Conservation (phyloP, 37 sponge, comb jelly and placozoan species). For the Mnemiopsis leidyi region DNA sequence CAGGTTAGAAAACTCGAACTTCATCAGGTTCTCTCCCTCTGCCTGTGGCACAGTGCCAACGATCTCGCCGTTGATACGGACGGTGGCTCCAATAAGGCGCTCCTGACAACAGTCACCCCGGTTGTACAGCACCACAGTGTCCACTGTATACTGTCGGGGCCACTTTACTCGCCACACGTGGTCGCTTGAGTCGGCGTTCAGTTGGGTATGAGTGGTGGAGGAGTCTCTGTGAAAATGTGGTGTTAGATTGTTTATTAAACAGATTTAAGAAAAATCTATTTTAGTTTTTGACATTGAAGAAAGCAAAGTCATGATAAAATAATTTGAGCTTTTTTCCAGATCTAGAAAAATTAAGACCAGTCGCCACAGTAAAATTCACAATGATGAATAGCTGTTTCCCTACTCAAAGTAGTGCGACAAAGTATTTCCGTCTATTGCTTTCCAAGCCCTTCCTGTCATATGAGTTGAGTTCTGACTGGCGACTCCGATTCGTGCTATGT, state of each 20-base stretch:
- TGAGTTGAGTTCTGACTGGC: not conserved
- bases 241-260: not conserved
- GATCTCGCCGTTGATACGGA: not conserved
- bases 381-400: not conserved
- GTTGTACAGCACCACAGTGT: not conserved
- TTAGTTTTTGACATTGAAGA: no score
- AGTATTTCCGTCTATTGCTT: constrained; percentile 4
- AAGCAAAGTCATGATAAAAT: no score
- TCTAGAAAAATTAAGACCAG: no score
- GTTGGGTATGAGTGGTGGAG: not conserved
- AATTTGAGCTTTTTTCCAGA: no score
- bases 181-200: not conserved
- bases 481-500: not conserved
- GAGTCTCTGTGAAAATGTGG: not conserved
- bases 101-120: constrained; percentile 9
- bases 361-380: no score
- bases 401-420: not conserved
- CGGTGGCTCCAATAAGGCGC: not conserved
- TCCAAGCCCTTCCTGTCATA: not conserved
- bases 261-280: no score
- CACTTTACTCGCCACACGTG: not conserved
- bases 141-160: not conserved
- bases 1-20: not conserved
- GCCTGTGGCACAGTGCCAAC: not conserved
- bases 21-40: not conserved